A percentile compares a stretch with the other conserved stretches of the same genome.
Evolutionary conservation across 2,888 invertebrate species (phyloP).

Genomic region (Ichneumon xanthorius): DNA sequence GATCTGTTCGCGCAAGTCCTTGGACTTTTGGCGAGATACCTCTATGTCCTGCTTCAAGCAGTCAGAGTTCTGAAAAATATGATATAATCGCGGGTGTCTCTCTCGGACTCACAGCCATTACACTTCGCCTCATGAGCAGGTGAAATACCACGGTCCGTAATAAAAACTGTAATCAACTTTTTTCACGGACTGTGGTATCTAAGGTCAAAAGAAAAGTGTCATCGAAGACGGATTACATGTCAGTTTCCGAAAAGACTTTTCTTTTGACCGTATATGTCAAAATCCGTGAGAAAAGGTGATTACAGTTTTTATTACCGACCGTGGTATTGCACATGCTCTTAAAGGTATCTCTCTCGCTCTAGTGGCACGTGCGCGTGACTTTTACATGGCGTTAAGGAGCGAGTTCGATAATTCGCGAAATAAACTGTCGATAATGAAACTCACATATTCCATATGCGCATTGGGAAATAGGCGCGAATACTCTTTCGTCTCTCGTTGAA

Average conservation of each 20-base stretch:
- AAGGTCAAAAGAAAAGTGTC: not conserved
- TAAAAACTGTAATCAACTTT: not conserved
- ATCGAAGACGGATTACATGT: too few species aligned
- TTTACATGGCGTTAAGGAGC: not conserved
- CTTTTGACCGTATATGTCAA: too few species aligned
- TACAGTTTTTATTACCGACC: not conserved
- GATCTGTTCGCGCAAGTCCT: slow-evolving; percentile 29
- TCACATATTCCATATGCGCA: slow-evolving; percentile 62
- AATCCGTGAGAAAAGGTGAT: not conserved
- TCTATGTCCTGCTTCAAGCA: slow-evolving; percentile 57
- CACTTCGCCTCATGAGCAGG: not conserved
- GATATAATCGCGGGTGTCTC: not conserved
- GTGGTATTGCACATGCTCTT: too few species aligned
- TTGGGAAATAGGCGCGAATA: slow-evolving; percentile 51
- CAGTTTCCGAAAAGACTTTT: too few species aligned
- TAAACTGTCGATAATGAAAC: not conserved
- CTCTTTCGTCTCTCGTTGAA: slow-evolving; percentile 54
- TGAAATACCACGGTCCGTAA: too few species aligned
- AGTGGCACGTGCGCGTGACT: too few species aligned
- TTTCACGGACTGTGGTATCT: too few species aligned
- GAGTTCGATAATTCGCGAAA: not conserved
- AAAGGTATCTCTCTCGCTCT: too few species aligned
- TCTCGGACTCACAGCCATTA: not conserved
- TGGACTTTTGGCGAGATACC: slow-evolving; percentile 26
- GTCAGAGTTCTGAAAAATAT: slow-evolving; percentile 41